phyloP scores from a whole-genome alignment of 1,140 invertebrate genomes.

The Conus ventricosus region DNA sequence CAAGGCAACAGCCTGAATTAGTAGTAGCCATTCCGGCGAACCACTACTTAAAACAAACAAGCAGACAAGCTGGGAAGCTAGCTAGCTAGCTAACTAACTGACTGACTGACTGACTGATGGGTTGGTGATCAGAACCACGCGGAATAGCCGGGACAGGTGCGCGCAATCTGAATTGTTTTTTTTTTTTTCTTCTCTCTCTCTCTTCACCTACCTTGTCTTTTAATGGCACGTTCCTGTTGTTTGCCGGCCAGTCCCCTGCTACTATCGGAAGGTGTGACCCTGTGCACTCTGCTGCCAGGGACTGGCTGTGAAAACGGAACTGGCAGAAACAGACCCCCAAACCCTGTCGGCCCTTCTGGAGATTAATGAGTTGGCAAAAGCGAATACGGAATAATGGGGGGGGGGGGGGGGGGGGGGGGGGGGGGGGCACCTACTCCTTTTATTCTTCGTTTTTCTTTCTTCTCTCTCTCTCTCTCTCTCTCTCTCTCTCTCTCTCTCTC shows the following conservation, averaged over 20 bases:
- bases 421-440: not conserved
- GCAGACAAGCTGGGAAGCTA: no score
- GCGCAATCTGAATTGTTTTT: not conserved
- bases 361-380: not conserved
- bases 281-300: not conserved
- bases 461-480: conserved; percentile 2
- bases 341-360: no score
- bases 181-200: not conserved
- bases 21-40: no score
- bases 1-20: no score
- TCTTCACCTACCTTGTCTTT: not conserved
- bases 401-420: no score
- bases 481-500: not conserved
- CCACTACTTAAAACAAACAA: no score
- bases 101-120: no score
- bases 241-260: not conserved
- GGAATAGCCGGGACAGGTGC: no score
- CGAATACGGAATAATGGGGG: no score
- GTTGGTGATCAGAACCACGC: no score
- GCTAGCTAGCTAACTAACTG: no score
- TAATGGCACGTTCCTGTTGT: not conserved
- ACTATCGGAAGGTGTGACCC: not conserved
- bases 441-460: not conserved
- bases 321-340: no score
- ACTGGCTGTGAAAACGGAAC: not conserved